Percentiles rank a stretch among this genome's conserved stretches.
These are phyloP conservation scores for Sebastes miniatus DNA, from an alignment of 2,797 vertebrate species.

Conservation along the genomic window DNA sequence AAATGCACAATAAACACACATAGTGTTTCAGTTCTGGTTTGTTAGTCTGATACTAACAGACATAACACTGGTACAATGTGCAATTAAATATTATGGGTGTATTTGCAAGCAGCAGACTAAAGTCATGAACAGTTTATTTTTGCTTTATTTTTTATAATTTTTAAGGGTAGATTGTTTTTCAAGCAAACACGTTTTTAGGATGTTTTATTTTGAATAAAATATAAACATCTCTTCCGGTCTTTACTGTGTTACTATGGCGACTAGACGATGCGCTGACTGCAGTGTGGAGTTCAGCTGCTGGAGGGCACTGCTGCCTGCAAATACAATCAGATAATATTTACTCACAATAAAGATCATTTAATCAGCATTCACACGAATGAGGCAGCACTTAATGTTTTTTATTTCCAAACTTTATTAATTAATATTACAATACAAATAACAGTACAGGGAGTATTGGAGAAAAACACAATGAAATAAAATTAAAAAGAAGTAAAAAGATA, in stretches of 20 bases:
- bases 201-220: not conserved
- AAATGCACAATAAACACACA: no score
- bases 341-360: no score
- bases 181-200: not conserved
- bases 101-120: not conserved
- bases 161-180: not conserved
- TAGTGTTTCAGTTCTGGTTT: no score
- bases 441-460: no score
- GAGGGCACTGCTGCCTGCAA: not conserved
- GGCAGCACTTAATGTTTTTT: no score
- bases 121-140: not conserved
- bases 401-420: no score
- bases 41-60: no score
- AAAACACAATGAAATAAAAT: no score
- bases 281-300: not conserved
- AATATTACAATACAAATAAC: no score
- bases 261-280: not conserved
- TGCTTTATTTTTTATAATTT: not conserved
- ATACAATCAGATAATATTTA: not conserved
- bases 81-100: fast-evolving
- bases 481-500: no score
- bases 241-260: not conserved
- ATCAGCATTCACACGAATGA: no score
- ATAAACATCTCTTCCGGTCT: not conserved
- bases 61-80: no score